These are phyloP conservation scores for Pholis gunnellus DNA, from an alignment of 2,113 vertebrate species.

Conservation along the genomic window DNA sequence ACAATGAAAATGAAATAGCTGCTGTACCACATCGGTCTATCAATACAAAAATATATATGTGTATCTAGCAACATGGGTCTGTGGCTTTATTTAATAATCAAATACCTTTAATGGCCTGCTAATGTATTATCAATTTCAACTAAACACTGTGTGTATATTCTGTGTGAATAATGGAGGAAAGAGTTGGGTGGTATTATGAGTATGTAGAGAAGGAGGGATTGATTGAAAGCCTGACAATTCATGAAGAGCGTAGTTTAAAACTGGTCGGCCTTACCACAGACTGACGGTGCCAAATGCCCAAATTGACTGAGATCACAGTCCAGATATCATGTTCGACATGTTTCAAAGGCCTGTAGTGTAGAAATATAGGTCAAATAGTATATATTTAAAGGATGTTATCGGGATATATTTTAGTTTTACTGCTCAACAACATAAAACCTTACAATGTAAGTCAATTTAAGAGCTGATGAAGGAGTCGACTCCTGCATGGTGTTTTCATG, in stretches of 20 bases:
- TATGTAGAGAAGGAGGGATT: background rate
- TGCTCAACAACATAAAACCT: background rate
- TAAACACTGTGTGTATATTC: background rate
- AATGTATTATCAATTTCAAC: background rate
- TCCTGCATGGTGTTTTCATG: background rate
- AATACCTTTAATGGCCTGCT: background rate
- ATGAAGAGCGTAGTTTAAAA: background rate
- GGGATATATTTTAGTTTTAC: background rate
- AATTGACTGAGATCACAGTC: background rate
- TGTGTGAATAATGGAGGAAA: background rate
- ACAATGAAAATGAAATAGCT: background rate
- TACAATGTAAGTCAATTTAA: background rate
- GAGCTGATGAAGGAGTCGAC: background rate
- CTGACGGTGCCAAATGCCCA: background rate
- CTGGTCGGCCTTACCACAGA: background rate
- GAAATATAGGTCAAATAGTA: background rate
- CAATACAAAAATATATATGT: background rate
- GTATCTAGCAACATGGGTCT: background rate
- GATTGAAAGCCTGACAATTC: conserved; percentile 15
- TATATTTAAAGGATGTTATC: background rate
- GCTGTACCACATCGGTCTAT: background rate
- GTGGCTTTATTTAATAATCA: background rate
- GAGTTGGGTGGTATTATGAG: background rate
- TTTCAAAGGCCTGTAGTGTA: background rate
- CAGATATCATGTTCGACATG: background rate